Evolutionary conservation across 1,140 invertebrate species (phyloP).

Genomic region (Hylaeus anthracinus): DNA sequence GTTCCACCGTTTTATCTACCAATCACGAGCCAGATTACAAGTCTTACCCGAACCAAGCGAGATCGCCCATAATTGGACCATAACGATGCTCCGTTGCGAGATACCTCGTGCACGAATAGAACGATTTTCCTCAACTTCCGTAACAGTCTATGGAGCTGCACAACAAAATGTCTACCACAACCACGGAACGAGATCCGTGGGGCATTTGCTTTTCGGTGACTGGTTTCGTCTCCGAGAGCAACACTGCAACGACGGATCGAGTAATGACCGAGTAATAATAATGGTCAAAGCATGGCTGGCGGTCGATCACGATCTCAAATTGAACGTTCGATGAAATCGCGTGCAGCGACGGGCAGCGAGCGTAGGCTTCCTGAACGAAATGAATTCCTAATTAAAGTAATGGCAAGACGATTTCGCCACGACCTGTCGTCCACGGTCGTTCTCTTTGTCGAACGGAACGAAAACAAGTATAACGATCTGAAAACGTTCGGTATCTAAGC

Average conservation of each 20-base stretch:
- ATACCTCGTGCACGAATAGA: not conserved
- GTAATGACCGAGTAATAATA: constrained; percentile 21
- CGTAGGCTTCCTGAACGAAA: constrained; percentile 3
- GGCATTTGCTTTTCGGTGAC: constrained; percentile 20
- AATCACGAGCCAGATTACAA: too few relatives aligned
- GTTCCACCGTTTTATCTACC: too few relatives aligned
- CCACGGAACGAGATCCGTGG: not conserved
- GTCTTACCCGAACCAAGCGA: too few relatives aligned
- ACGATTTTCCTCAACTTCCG: not conserved
- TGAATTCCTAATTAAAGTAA: constrained; percentile 11
- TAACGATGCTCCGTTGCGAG: not conserved
- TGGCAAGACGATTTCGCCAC: constrained; percentile 13
- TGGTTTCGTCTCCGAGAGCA: not conserved
- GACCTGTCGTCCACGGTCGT: not conserved
- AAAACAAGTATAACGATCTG: not conserved
- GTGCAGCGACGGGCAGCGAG: not conserved
- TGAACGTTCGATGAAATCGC: constrained; percentile 14
- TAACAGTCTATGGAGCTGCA: not conserved
- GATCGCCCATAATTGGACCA: too few relatives aligned
- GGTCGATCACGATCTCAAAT: constrained; percentile 34
- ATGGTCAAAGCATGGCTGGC: not conserved
- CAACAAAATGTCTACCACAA: not conserved
- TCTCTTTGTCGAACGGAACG: not conserved
- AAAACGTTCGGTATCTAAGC: not conserved
- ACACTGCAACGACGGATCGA: not conserved